These are phyloP conservation scores for Timandra comae DNA, from an alignment of 2,888 invertebrate species.

Conservation along the genomic window DNA sequence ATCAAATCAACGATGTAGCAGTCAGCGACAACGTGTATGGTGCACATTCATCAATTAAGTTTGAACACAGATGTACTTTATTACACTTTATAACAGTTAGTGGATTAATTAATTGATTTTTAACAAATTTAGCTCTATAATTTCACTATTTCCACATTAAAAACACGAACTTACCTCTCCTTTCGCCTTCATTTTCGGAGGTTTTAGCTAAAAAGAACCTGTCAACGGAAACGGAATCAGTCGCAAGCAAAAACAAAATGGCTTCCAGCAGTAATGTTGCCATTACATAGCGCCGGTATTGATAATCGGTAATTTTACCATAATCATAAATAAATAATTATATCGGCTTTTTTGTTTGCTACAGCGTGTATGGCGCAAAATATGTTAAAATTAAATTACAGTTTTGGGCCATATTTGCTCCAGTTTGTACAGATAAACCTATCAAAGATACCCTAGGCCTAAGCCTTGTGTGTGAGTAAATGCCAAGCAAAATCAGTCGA, in stretches of 20 bases:
- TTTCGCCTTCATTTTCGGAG: conserved; percentile 88
- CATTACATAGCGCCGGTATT: too few relatives aligned
- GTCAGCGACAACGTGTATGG: conserved; percentile 61
- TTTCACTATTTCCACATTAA: conserved; percentile 22
- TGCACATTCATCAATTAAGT: conserved; percentile 14
- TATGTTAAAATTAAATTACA: too few relatives aligned
- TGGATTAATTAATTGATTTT: neutral
- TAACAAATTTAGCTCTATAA: neutral
- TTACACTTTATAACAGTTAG: conserved; percentile 4
- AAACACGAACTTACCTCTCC: conserved; percentile 81
- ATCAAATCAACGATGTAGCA: conserved; percentile 15
- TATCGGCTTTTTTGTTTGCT: too few relatives aligned
- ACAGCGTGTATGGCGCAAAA: too few relatives aligned
- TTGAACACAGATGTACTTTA: conserved; percentile 10
- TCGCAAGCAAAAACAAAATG: conserved; percentile 39
- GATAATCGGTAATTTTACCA: too few relatives aligned
- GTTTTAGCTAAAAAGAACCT: conserved; percentile 67
- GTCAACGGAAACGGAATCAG: conserved; percentile 68
- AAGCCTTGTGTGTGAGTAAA: too few relatives aligned
- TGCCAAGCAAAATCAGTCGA: too few relatives aligned
- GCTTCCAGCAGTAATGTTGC: conserved; percentile 12
- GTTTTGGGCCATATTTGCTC: too few relatives aligned
- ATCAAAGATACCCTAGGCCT: too few relatives aligned
- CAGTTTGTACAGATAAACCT: too few relatives aligned
- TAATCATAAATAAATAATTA: too few relatives aligned